A percentile compares a stretch with the other conserved stretches of the same genome.
Conservation (phyloP, 2,113 vertebrate species). For the Burhinus oedicnemus region DNA sequence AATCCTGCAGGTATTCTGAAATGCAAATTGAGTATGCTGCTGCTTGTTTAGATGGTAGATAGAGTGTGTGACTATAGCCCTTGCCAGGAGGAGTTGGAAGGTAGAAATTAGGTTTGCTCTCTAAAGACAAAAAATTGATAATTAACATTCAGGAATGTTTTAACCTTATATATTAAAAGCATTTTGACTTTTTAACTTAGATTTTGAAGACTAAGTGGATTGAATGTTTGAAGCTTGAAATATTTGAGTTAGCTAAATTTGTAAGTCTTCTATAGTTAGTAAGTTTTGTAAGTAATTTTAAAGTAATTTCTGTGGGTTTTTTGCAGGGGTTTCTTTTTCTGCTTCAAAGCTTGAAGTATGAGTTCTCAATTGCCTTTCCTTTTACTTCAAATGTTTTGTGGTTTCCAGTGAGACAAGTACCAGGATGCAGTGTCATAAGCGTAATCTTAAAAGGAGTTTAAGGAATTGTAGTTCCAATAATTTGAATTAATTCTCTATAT, state of each 20-base stretch:
- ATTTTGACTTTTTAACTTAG: not conserved
- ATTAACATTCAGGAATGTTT: not conserved
- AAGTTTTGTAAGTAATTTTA: not conserved
- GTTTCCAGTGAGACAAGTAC: not conserved
- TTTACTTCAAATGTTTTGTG: not conserved
- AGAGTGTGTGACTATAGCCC: not conserved
- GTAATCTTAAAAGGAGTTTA: not conserved
- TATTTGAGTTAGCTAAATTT: not conserved
- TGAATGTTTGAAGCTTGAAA: not conserved
- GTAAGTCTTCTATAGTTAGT: not conserved
- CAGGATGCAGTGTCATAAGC: not conserved
- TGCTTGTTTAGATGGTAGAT: not conserved
- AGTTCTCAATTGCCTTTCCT: not conserved
- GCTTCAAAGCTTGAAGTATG: not conserved
- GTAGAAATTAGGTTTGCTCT: not conserved
- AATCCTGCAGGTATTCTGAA: constrained; percentile 78
- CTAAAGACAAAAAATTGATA: not conserved
- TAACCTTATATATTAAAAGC: not conserved
- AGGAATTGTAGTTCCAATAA: not conserved
- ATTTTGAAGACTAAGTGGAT: not conserved
- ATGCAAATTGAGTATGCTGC: not conserved
- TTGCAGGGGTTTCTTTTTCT: not conserved
- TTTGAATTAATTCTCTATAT: not conserved
- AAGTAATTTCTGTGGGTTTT: not conserved
- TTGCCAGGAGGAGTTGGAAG: not conserved